Evolutionary conservation across 1,140 invertebrate genomes (phyloP).

Genomic region (Euura saliciscinereae): DNA sequence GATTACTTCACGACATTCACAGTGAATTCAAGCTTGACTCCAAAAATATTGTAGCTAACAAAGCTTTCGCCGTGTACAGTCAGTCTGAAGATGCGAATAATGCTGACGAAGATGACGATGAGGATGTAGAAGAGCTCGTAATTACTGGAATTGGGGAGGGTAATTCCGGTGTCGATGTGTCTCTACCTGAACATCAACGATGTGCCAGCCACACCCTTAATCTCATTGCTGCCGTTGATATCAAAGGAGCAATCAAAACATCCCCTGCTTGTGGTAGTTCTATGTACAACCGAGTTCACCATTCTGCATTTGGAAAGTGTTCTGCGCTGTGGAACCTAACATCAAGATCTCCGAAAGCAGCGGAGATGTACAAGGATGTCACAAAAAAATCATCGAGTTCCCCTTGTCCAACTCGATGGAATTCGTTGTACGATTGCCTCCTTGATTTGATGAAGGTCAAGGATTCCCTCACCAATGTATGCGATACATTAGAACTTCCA

Average conservation of each 20-base stretch:
- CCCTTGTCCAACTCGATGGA: slow-evolving; percentile 24
- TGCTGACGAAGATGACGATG: neutral
- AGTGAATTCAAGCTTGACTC: slow-evolving; percentile 17
- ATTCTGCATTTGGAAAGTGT: slow-evolving; percentile 23
- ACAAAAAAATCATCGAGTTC: slow-evolving; percentile 16
- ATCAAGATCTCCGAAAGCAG: slow-evolving; percentile 21
- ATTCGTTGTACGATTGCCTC: slow-evolving; percentile 18
- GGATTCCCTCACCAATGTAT: slow-evolving; percentile 13
- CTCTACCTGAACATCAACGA: slow-evolving; percentile 14
- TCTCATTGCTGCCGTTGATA: slow-evolving; percentile 7
- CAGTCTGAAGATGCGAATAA: neutral
- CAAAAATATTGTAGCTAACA: slow-evolving; percentile 26
- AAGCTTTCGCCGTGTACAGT: slow-evolving; percentile 29
- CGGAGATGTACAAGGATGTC: slow-evolving; percentile 18
- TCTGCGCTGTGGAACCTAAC: slow-evolving; percentile 25
- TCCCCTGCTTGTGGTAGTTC: slow-evolving; percentile 1
- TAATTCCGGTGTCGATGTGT: neutral
- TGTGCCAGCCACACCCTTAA: slow-evolving; percentile 13
- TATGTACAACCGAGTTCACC: slow-evolving; percentile 12
- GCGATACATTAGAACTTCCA: slow-evolving; percentile 16
- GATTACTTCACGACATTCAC: slow-evolving; percentile 22
- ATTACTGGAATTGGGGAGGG: neutral
- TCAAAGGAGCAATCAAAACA: neutral
- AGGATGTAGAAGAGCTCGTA: neutral
- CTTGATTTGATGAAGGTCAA: slow-evolving; percentile 12